phyloP scores from a whole-genome alignment of 2,797 vertebrate genomes.

The Neostethus bicornis region DNA sequence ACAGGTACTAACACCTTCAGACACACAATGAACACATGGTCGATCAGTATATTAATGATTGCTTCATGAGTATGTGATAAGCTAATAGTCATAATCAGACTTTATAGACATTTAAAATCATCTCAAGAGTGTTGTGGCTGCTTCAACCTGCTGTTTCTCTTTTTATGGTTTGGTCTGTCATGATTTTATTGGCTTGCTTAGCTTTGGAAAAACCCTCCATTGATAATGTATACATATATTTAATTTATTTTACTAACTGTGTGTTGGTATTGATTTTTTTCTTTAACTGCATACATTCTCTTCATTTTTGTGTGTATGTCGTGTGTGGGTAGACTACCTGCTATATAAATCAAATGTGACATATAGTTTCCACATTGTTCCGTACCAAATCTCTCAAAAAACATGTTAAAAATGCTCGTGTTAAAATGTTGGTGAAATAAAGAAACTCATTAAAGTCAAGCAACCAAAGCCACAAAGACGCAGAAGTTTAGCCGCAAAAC shows the following conservation, averaged over 20 bases:
- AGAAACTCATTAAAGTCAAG: not conserved
- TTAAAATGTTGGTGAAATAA: not conserved
- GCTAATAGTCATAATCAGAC: conserved; percentile 9
- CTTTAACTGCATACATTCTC: not conserved
- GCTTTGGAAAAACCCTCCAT: conserved; percentile 20
- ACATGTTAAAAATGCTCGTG: conserved; percentile 4
- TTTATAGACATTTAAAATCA: conserved; percentile 32
- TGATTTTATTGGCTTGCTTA: conserved; percentile 27
- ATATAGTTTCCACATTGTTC: not conserved
- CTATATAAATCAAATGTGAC: not conserved
- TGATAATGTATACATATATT: too few species aligned
- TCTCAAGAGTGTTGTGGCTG: conserved; percentile 27
- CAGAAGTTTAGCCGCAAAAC: too few species aligned
- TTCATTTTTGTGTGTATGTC: not conserved
- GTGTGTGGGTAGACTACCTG: not conserved
- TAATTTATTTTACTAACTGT: not conserved
- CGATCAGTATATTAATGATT: not conserved
- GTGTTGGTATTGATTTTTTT: conserved; percentile 22
- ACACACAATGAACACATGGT: conserved; percentile 28
- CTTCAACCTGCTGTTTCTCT: conserved; percentile 24
- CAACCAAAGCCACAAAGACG: not conserved
- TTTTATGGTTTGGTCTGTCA: too few species aligned
- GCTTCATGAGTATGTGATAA: conserved; percentile 32
- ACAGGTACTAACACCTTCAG: conserved; percentile 79
- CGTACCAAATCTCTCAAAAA: conserved; percentile 10